Percentiles rank a stretch among this genome's conserved stretches.
Evolutionary conservation across 92 coral and sea anemone species (phyloP).

Genomic region (Desmophyllum pertusum): DNA sequence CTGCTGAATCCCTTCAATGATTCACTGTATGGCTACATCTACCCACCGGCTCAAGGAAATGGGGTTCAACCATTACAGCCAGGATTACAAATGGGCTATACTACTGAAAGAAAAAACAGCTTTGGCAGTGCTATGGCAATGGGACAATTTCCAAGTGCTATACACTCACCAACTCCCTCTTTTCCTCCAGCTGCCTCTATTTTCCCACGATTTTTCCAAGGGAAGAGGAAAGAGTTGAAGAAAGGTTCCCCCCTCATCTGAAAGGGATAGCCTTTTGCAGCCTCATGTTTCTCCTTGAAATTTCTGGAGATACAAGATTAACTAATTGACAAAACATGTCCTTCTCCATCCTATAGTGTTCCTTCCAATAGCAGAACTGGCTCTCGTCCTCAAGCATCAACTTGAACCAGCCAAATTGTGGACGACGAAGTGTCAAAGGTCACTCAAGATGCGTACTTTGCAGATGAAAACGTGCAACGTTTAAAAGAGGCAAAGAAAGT

Average conservation of each 20-base stretch:
- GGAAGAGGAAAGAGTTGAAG: background rate
- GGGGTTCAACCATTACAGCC: background rate
- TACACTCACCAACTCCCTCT: background rate
- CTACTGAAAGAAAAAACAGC: background rate
- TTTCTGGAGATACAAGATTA: slow-evolving; percentile 47
- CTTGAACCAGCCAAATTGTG: slow-evolving; percentile 67
- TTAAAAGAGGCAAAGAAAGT: background rate
- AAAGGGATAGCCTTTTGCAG: slow-evolving; percentile 43
- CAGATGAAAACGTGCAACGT: background rate
- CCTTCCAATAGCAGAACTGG: slow-evolving; percentile 72
- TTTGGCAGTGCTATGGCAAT: background rate
- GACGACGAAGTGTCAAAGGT: slow-evolving; percentile 49
- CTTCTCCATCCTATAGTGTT: slow-evolving; percentile 67
- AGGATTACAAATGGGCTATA: background rate
- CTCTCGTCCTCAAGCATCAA: slow-evolving; percentile 42
- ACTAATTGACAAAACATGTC: slow-evolving; percentile 62
- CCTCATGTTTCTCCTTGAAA: slow-evolving; percentile 34
- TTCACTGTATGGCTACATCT: background rate
- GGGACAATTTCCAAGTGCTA: no score
- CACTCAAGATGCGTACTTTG: background rate
- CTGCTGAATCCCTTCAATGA: background rate
- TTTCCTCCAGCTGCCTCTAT: background rate
- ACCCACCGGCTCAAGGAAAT: background rate
- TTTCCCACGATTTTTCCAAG: no score
- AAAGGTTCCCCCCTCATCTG: background rate